Evolutionary conservation across 2,888 invertebrate genomes (phyloP), one percentile per base, ranked within the genome.

Genomic region (Hirtodrosophila cameraria): DNA sequence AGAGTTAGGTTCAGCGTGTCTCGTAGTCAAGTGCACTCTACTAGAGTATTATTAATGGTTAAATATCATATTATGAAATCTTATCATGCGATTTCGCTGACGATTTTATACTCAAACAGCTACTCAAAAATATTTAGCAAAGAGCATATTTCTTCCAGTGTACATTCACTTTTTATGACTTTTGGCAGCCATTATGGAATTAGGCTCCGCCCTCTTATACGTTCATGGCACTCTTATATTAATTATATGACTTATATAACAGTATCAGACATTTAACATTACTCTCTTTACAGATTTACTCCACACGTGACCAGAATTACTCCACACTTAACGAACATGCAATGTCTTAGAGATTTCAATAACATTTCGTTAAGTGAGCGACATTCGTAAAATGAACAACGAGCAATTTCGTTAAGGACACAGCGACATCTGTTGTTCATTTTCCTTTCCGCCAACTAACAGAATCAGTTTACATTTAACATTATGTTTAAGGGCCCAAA

Each of bases 161-260:
- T 31, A 25, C 3, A 8, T 12, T 12, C 11, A 20, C 1, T 13
- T 9, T 50, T 67, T 36, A 70, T 39, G 35, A 31, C 16, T 2
- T 15, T 18, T 42, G 59, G 62, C 83, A 38, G 80, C 80, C 80
- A 80, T 80, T 68, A 75, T 73, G 60, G 39, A 73, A 63, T 61
- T 60, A 60, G 33, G 57, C 83, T 70, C 80, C 80, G 62, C 80
- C 79, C 41, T 31, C 30, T 59, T 46, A 49, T 57, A 57, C 45
- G 18, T 16, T 4, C 6, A 36, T 12, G 30, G 25, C 3, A 13
- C 66, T 61, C 61, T 72, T 67, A 41, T 67, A 59, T 28, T 8
- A 5, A 23, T n/a, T 27, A n/a, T 25, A 28, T 15, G 13, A 20
- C 16, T 25, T 12, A 15, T 5, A 16, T 13, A 54, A 49, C 48